Conservation (phyloP, 2,888 invertebrate genomes). For the Heliconius charithonia region DNA sequence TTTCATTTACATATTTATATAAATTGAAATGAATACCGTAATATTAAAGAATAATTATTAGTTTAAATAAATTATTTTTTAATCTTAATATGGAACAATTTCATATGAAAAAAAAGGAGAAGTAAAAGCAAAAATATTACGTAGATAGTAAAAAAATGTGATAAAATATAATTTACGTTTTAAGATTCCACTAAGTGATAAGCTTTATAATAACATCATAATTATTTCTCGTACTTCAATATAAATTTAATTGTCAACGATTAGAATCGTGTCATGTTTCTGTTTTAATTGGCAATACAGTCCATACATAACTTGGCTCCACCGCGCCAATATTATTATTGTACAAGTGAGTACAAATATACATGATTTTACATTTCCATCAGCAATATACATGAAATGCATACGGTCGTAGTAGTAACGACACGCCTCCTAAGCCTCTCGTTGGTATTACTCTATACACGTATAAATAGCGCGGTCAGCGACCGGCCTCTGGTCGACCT, state of each 20-base stretch:
- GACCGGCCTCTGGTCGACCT: constrained; percentile 81
- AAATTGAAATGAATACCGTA: too few species aligned
- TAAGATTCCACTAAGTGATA: not conserved
- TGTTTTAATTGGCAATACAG: not conserved
- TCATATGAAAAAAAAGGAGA: not conserved
- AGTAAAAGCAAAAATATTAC: not conserved
- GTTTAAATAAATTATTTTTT: not conserved
- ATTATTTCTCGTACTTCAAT: not conserved
- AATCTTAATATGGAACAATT: not conserved
- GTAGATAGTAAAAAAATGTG: not conserved
- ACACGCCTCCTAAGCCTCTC: constrained; percentile 59
- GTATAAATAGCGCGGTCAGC: constrained; percentile 80
- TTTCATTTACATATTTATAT: not conserved
- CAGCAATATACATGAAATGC: constrained; percentile 43
- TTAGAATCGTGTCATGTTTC: constrained; percentile 9
- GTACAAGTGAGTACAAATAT: constrained; percentile 10
- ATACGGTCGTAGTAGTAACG: constrained; percentile 39
- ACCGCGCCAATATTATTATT: not conserved
- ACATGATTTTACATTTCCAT: constrained; percentile 44
- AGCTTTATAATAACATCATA: not conserved
- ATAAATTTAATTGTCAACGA: not conserved
- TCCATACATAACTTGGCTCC: not conserved
- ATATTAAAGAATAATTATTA: not conserved
- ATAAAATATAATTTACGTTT: not conserved
- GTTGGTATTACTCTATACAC: constrained; percentile 51